Evolutionary conservation across 2,113 vertebrate species (phyloP).

Genomic region (Phrynosoma platyrhinos): DNA sequence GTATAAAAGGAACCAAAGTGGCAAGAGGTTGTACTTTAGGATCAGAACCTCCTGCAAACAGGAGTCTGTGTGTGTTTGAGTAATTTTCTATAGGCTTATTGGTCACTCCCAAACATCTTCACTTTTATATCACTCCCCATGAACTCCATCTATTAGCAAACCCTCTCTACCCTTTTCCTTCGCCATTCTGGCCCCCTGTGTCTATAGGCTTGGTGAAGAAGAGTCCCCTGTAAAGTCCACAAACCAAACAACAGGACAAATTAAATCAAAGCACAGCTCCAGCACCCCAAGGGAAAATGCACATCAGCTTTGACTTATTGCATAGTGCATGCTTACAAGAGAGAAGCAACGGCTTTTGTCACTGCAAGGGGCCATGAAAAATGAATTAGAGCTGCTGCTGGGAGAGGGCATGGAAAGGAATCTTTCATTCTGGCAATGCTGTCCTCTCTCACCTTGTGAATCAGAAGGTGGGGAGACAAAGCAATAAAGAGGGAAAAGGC

Average conservation of each 20-base stretch:
- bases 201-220: conserved; percentile 60
- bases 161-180: conserved; percentile 54
- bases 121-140: conserved; percentile 74
- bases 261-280: conserved; percentile 79
- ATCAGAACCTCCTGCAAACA: conserved; percentile 34
- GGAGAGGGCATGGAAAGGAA: conserved; percentile 80
- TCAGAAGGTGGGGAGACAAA: conserved; percentile 19
- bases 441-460: conserved; percentile 84
- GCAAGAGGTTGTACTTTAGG: conserved; percentile 22
- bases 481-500: accelerated
- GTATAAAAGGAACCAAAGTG: conserved; percentile 14
- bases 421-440: conserved; percentile 77
- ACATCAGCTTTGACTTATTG: conserved; percentile 85
- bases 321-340: conserved; percentile 76
- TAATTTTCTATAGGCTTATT: conserved; percentile 65
- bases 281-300: conserved; percentile 80
- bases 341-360: conserved; percentile 82
- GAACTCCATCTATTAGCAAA: conserved; percentile 74
- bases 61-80: conserved; percentile 48
- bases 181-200: conserved; percentile 42
- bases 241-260: conserved; percentile 81
- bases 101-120: conserved; percentile 65
- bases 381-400: conserved; percentile 84
- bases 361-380: conserved; percentile 84
- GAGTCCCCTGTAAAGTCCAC: conserved; percentile 62